These are phyloP conservation scores for Cottus gobio DNA, from an alignment of 2,113 vertebrate genomes.

Conservation along the genomic window DNA sequence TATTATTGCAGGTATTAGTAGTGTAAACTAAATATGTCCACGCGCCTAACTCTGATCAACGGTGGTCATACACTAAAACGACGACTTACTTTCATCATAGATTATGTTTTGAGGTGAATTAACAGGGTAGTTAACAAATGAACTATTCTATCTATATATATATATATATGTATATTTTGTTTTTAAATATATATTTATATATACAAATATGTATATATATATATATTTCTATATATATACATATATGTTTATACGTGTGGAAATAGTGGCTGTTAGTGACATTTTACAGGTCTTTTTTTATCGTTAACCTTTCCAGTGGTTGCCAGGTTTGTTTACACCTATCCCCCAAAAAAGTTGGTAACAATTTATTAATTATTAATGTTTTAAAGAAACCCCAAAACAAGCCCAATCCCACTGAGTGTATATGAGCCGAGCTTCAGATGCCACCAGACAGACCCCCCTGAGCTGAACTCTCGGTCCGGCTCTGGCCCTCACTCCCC, in stretches of 20 bases:
- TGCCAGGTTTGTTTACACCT: neutral
- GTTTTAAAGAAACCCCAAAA: too few species aligned
- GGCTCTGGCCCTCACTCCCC: slow-evolving; percentile 29
- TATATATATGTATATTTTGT: too few species aligned
- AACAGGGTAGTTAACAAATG: too few species aligned
- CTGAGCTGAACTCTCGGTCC: slow-evolving; percentile 49
- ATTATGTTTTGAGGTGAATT: neutral
- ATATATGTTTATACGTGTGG: neutral
- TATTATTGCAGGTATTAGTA: slow-evolving; percentile 7
- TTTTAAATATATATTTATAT: too few species aligned
- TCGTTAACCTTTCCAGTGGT: too few species aligned
- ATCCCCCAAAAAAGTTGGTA: neutral
- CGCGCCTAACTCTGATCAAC: neutral
- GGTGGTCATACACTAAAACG: neutral
- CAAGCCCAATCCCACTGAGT: neutral
- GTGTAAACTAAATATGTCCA: slow-evolving; percentile 27
- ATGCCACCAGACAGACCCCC: neutral
- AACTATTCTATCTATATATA: too few species aligned
- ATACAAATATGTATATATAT: too few species aligned
- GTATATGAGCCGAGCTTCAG: neutral
- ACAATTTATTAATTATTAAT: neutral
- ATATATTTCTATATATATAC: too few species aligned
- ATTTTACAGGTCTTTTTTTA: too few species aligned
- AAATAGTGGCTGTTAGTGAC: neutral
- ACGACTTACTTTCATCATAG: neutral